A percentile compares a stretch with the other conserved stretches of the same genome.
Conservation (phyloP, 2,797 vertebrate species). For the Helicolenus hilgendorfi region DNA sequence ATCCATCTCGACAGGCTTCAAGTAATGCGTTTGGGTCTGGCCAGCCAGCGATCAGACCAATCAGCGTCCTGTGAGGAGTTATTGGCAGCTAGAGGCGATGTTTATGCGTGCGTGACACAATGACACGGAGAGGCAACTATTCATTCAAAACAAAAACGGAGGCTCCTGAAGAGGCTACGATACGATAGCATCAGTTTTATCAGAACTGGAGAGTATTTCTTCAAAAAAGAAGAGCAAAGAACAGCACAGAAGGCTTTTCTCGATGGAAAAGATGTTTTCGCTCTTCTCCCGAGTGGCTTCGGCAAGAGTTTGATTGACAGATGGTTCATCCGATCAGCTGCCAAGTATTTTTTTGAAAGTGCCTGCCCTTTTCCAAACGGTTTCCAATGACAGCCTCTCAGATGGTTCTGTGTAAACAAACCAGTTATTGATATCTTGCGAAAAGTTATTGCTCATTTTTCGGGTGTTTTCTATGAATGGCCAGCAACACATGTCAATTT, state of each 20-base stretch:
- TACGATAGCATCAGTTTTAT: neutral
- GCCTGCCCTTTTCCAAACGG: neutral
- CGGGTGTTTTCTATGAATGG: too few species aligned
- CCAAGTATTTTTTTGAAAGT: neutral
- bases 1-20: too few species aligned
- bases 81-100: neutral
- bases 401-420: too few species aligned
- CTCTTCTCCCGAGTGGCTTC: neutral
- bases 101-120: accelerated
- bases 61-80: too few species aligned
- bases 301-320: neutral
- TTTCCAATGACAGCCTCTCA: too few species aligned
- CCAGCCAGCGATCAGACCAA: too few species aligned
- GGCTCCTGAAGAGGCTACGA: neutral
- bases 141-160: neutral
- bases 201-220: neutral
- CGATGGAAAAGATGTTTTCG: neutral
- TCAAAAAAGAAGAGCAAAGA: neutral
- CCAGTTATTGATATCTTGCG: too few species aligned
- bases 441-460: too few species aligned
- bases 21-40: too few species aligned
- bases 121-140: neutral
- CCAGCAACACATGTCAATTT: too few species aligned
- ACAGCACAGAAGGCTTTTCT: neutral
- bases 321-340: neutral